phyloP scores from a whole-genome alignment of 1,140 invertebrate species.

The Meloidogyne floridensis region DNA sequence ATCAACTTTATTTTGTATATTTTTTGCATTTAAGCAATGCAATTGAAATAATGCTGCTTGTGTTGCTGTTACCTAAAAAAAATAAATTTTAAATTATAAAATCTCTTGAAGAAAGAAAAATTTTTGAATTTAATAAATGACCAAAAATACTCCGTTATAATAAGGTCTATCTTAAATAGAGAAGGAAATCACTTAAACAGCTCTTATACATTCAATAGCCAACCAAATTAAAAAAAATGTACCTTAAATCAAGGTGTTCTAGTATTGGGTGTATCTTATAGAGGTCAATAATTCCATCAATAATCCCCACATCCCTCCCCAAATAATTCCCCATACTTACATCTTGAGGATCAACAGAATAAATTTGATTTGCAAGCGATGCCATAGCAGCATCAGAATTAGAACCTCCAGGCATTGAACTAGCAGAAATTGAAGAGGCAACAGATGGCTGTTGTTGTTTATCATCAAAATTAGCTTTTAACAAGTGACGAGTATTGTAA shows the following conservation, averaged over 20 bases:
- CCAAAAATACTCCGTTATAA: too few relatives aligned
- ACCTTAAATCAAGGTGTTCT: too few relatives aligned
- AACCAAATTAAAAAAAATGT: too few relatives aligned
- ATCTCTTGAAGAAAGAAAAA: too few relatives aligned
- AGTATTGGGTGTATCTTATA: too few relatives aligned
- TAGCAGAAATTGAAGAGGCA: constrained; percentile 1
- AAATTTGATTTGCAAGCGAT: neutral
- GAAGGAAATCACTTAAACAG: too few relatives aligned
- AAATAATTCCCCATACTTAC: neutral
- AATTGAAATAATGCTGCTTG: constrained; percentile 35
- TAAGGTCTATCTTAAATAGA: too few relatives aligned
- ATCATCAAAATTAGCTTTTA: constrained; percentile 35
- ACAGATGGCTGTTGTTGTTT: neutral
- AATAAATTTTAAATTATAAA: neutral
- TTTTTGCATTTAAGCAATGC: constrained; percentile 48
- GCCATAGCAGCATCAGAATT: neutral
- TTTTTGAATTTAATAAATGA: too few relatives aligned
- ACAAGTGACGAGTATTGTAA: constrained; percentile 39
- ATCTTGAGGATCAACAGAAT: constrained; percentile 6
- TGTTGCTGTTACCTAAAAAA: constrained; percentile 34
- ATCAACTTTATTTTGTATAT: constrained; percentile 44
- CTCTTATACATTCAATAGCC: too few relatives aligned
- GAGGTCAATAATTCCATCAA: too few relatives aligned
- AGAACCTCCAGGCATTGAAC: constrained; percentile 8
- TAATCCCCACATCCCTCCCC: too few relatives aligned